These are phyloP conservation scores for Morpho deidamia DNA, from an alignment of 2,888 invertebrate genomes.

Conservation along the genomic window DNA sequence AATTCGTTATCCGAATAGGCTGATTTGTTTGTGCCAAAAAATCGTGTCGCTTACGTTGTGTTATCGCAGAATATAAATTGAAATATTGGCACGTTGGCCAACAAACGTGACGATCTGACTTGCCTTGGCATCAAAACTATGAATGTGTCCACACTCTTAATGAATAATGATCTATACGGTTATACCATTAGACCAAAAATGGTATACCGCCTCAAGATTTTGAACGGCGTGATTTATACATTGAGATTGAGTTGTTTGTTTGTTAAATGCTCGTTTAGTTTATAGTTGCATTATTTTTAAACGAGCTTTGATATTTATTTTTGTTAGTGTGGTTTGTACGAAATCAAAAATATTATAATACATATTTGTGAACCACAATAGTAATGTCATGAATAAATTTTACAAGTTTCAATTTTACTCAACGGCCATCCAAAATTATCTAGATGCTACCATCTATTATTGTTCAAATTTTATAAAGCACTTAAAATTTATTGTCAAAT, in stretches of 20 bases:
- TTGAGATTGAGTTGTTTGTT: constrained; percentile 5
- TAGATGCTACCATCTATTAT: no score
- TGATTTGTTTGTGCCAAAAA: not conserved
- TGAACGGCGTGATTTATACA: constrained; percentile 11
- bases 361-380: no score
- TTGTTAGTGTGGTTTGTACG: not conserved
- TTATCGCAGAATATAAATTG: constrained; percentile 2
- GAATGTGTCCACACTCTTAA: constrained; percentile 26
- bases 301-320: not conserved
- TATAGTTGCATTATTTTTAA: not conserved
- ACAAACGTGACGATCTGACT: constrained; percentile 21
- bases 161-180: constrained; percentile 22
- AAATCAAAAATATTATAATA: no score
- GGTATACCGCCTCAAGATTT: constrained; percentile 9
- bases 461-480: no score
- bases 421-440: no score
- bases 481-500: no score
- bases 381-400: no score
- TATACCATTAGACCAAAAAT: constrained; percentile 20
- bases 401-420: no score
- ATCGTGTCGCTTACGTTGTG: not conserved
- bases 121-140: constrained; percentile 31
- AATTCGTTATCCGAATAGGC: no score
- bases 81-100: constrained; percentile 15
- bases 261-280: not conserved